Evolutionary conservation across 2,797 vertebrate species (phyloP).

Genomic region (Coregonus suidteri): DNA sequence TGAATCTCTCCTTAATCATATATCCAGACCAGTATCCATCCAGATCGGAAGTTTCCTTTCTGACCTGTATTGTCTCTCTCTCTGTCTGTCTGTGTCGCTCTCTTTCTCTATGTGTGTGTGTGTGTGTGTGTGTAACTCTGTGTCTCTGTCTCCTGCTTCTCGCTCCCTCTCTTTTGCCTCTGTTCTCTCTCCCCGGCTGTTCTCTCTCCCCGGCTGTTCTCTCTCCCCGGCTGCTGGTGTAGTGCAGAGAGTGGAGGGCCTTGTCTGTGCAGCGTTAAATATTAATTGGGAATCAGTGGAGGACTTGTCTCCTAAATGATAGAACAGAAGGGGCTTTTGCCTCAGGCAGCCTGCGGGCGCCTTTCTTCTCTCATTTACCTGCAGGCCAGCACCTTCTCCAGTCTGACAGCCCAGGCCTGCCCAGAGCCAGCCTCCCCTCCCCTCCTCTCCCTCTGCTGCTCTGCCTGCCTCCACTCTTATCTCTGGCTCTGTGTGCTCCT

Average conservation of each 20-base stretch:
- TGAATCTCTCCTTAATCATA: no score
- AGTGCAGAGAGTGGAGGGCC: conserved; percentile 52
- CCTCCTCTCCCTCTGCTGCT: conserved; percentile 30
- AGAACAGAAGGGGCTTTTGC: conserved; percentile 77
- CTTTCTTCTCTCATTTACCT: conserved; percentile 82
- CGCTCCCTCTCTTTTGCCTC: neutral
- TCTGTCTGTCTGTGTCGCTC: neutral
- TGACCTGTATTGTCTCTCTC: neutral
- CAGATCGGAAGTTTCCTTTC: neutral
- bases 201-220: conserved; percentile 1
- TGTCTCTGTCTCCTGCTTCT: neutral
- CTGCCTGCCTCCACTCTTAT: conserved; percentile 48
- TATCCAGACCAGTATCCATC: no score
- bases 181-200: neutral
- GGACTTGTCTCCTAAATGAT: conserved; percentile 82
- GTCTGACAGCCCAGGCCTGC: conserved; percentile 71
- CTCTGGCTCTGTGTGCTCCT: conserved; percentile 33
- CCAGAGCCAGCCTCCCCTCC: conserved; percentile 46
- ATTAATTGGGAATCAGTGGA: conserved; percentile 78
- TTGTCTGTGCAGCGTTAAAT: conserved; percentile 68
- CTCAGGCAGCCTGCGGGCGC: conserved; percentile 79
- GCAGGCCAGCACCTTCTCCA: conserved; percentile 69
- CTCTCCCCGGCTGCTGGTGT: conserved; percentile 49
- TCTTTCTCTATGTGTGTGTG: conserved; percentile 20
- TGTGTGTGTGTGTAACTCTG: no score